Evolutionary conservation across 2,888 invertebrate genomes (phyloP).

Genomic region (Yponomeuta evonymella): DNA sequence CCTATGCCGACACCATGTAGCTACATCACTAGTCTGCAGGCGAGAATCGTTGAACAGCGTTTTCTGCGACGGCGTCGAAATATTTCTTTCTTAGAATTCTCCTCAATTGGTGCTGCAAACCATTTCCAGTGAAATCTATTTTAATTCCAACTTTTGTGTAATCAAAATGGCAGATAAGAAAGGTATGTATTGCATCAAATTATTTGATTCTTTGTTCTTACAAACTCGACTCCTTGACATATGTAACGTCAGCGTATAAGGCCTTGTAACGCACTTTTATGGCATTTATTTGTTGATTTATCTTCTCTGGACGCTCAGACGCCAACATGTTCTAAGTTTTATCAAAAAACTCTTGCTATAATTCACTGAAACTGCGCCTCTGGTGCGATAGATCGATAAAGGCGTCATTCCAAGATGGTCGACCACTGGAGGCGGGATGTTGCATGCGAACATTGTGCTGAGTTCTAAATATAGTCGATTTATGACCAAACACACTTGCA

Average conservation of each 20-base stretch:
- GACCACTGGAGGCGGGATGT: slow-evolving; percentile 31
- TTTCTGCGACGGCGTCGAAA: slow-evolving; percentile 47
- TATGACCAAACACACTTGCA: slow-evolving; percentile 17
- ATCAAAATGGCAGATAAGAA: slow-evolving; percentile 73
- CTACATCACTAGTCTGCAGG: slow-evolving; percentile 43
- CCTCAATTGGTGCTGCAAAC: slow-evolving; percentile 6
- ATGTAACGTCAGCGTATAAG: slow-evolving; percentile 59
- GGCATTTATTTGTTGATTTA: slow-evolving; percentile 15
- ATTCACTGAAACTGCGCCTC: background rate
- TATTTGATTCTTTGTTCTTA: slow-evolving; percentile 58
- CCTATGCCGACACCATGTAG: background rate
- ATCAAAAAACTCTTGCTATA: background rate
- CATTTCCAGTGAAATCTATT: slow-evolving; percentile 7
- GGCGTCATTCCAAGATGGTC: slow-evolving; percentile 59
- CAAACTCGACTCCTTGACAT: slow-evolving; percentile 49
- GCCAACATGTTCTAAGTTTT: background rate
- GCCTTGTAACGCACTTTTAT: slow-evolving; percentile 36
- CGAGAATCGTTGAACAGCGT: slow-evolving; percentile 43
- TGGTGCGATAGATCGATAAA: slow-evolving; percentile 47
- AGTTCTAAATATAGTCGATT: slow-evolving; percentile 36
- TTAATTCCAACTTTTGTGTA: slow-evolving; percentile 1
- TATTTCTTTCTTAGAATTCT: slow-evolving; percentile 29
- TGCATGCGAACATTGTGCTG: slow-evolving; percentile 22
- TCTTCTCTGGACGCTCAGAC: background rate
- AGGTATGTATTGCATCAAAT: slow-evolving; percentile 67